phyloP scores from a whole-genome alignment of 2,888 invertebrate genomes.

The Galerucella nymphaeae region DNA sequence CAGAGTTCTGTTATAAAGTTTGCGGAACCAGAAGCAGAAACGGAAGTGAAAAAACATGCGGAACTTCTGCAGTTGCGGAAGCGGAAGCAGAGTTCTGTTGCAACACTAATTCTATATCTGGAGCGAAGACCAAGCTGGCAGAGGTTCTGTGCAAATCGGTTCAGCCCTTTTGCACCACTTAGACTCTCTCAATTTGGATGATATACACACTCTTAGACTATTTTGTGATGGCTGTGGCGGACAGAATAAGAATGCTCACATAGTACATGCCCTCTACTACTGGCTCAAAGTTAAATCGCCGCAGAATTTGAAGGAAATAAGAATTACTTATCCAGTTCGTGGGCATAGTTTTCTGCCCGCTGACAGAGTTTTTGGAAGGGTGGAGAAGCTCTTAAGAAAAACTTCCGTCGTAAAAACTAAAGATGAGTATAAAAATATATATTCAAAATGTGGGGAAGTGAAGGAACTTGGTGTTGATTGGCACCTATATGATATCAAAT shows the following conservation, averaged over 20 bases:
- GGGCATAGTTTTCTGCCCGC: not conserved
- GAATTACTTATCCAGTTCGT: not conserved
- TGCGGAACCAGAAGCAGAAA: too few relatives aligned
- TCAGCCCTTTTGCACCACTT: not conserved
- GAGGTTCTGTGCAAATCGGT: not conserved
- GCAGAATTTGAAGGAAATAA: not conserved
- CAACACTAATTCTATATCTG: too few relatives aligned
- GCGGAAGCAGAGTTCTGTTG: too few relatives aligned
- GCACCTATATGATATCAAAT: too few relatives aligned
- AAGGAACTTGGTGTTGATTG: not conserved
- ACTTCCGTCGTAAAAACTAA: not conserved
- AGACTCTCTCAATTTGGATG: not conserved
- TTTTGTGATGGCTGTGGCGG: constrained; percentile 18
- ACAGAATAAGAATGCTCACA: constrained; percentile 13
- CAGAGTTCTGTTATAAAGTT: too few relatives aligned
- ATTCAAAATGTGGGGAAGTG: not conserved
- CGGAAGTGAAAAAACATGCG: too few relatives aligned
- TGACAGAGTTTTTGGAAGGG: not conserved
- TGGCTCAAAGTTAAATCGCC: too few relatives aligned
- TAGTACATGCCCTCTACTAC: too few relatives aligned
- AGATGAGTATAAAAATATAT: not conserved
- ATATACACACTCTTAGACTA: not conserved
- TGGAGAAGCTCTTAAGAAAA: not conserved
- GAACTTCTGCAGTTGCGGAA: too few relatives aligned
- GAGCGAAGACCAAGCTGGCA: constrained; percentile 28